Conservation (phyloP, 2,113 vertebrate species). For the Fregata magnificens region DNA sequence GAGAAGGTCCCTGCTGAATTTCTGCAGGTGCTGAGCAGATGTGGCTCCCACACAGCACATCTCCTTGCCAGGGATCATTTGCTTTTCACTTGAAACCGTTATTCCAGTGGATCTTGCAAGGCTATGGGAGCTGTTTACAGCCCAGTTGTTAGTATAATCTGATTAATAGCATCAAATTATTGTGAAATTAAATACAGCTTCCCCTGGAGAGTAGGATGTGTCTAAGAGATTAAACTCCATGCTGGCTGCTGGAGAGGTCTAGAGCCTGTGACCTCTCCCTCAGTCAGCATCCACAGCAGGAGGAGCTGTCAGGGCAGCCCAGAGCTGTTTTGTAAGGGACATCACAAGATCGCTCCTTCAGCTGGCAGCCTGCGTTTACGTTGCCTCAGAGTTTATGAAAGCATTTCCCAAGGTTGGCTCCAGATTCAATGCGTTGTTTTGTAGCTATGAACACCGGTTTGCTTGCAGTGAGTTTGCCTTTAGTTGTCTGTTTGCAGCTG, state of each 20-base stretch:
- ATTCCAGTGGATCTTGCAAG: neutral
- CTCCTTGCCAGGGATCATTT: fast-evolving
- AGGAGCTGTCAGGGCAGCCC: neutral
- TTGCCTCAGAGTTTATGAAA: neutral
- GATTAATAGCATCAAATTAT: neutral
- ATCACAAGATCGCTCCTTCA: neutral
- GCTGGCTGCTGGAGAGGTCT: neutral
- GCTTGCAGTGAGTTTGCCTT: neutral
- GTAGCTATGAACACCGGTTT: neutral
- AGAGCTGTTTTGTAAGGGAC: neutral
- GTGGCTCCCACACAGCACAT: neutral
- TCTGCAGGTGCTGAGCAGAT: neutral
- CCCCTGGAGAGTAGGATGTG: neutral
- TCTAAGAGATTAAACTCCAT: neutral
- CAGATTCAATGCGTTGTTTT: neutral
- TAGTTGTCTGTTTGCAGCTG: neutral
- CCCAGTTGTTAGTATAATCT: neutral
- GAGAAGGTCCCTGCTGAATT: neutral
- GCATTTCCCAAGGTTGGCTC: neutral
- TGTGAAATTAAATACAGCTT: neutral
- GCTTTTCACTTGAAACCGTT: neutral
- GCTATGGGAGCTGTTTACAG: neutral
- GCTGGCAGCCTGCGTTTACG: neutral
- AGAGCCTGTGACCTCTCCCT: neutral
- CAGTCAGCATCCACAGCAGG: neutral